A percentile compares a stretch with the other conserved stretches of the same genome.
These are phyloP conservation scores for Perca fluviatilis DNA, from an alignment of 2,113 vertebrate genomes.

Conservation along the genomic window DNA sequence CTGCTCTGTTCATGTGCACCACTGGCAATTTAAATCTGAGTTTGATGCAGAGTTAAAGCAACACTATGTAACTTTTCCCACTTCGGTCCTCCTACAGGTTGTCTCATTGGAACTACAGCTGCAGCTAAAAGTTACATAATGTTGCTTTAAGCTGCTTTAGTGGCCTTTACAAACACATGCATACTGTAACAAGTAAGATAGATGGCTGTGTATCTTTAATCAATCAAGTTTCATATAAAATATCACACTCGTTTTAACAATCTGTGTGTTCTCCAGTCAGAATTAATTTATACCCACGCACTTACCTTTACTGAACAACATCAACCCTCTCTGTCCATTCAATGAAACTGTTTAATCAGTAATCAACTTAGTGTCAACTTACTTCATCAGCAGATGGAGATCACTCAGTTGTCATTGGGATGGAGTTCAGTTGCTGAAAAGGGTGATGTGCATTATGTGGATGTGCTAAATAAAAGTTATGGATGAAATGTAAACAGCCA, in stretches of 20 bases:
- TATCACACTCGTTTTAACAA: background rate
- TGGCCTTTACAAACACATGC: background rate
- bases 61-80: too few relatives aligned
- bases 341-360: background rate
- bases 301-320: background rate
- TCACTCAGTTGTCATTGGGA: background rate
- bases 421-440: background rate
- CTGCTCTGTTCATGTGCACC: constrained; percentile 12
- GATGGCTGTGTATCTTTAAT: background rate
- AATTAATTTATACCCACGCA: background rate
- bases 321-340: background rate
- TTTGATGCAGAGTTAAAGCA: background rate
- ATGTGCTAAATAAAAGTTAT: background rate
- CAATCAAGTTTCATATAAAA: background rate
- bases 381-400: background rate
- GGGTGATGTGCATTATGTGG: background rate
- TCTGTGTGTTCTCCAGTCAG: background rate
- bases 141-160: constrained; percentile 7
- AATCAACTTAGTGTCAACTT: background rate
- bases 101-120: too few relatives aligned
- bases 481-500: background rate
- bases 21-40: constrained; percentile 19
- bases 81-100: too few relatives aligned
- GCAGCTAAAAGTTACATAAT: too few relatives aligned
- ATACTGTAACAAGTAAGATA: background rate